These are phyloP conservation scores for Hypothenemus hampei DNA, from an alignment of 1,140 invertebrate genomes.

Conservation along the genomic window DNA sequence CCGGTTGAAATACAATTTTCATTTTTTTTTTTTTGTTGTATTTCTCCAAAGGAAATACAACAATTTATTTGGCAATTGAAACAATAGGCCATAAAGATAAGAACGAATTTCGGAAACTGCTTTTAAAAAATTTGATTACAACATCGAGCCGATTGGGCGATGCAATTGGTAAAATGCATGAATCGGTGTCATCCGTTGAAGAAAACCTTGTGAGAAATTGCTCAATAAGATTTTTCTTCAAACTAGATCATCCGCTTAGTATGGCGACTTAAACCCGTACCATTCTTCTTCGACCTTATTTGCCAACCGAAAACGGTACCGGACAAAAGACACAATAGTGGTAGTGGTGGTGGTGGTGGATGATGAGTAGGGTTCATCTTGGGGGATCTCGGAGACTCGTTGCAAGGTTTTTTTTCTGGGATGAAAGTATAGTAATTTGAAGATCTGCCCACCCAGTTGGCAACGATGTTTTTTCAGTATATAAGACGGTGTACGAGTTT, in stretches of 20 bases:
- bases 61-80: conserved; percentile 8
- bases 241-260: conserved; percentile 8
- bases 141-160: background rate
- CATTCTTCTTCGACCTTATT: conserved; percentile 3
- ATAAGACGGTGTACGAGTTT: conserved; percentile 37
- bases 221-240: conserved; percentile 7
- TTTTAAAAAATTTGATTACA: conserved; percentile 13
- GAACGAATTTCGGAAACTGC: conserved; percentile 11
- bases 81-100: conserved; percentile 18
- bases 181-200: background rate
- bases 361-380: conserved; percentile 16
- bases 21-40: no score
- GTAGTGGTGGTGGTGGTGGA: background rate
- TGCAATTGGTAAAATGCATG: background rate
- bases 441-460: conserved; percentile 39
- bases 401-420: conserved; percentile 40
- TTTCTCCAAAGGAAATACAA: no score
- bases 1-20: no score
- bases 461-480: conserved; percentile 39
- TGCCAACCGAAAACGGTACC: conserved; percentile 3
- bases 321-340: conserved; percentile 1
- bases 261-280: background rate
- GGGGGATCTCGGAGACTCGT: conserved; percentile 9
- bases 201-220: background rate
- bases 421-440: conserved; percentile 43